Evolutionary conservation across 37 sponge, comb jelly and placozoan genomes (phyloP).

Genomic region (Haliclona indistincta): DNA sequence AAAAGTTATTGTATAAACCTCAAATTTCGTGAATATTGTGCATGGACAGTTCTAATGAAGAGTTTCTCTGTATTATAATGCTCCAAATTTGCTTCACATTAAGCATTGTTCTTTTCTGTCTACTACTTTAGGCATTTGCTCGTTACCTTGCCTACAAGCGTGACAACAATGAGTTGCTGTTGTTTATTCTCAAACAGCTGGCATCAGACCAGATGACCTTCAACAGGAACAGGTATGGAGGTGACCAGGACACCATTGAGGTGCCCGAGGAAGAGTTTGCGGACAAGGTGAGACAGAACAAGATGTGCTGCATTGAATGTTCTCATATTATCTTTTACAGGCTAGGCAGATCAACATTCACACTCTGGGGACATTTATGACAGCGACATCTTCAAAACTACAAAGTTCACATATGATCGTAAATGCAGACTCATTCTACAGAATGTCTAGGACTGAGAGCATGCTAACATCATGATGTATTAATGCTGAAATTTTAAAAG

Average conservation of each 20-base stretch:
- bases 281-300: conserved; percentile 65
- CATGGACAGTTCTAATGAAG: no score
- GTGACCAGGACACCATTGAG: conserved; percentile 81
- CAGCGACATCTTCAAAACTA: conserved; percentile 74
- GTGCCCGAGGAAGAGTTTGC: conserved; percentile 92
- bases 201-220: conserved; percentile 86
- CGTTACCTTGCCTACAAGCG: conserved; percentile 89
- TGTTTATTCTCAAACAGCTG: conserved; percentile 95
- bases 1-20: no score
- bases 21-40: no score
- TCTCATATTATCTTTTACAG: conserved; percentile 16
- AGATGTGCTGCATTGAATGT: not conserved
- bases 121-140: conserved; percentile 97
- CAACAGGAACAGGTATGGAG: conserved; percentile 87
- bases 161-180: conserved; percentile 97
- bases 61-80: no score
- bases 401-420: conserved; percentile 86
- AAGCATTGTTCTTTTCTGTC: no score
- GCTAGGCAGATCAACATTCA: conserved; percentile 93
- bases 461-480: no score
- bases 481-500: no score
- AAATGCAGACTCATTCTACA: conserved; percentile 81
- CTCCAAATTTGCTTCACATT: no score
- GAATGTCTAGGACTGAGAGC: no score
- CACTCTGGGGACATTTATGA: no score